Conservation (phyloP, 1,140 invertebrate species). For the Drosophila murphyi region DNA sequence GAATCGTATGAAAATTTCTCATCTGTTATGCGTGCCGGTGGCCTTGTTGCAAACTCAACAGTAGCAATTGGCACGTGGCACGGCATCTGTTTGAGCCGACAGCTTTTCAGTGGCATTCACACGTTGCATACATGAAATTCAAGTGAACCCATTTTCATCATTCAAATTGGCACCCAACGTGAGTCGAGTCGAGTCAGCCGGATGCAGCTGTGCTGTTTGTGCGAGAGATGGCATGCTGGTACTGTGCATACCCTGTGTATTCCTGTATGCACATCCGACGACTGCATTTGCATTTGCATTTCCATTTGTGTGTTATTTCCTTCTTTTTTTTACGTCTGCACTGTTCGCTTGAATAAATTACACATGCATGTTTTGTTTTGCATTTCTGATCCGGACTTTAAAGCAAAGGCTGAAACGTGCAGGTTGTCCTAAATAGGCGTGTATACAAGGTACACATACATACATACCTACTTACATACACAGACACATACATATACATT, state of each 20-base stretch:
- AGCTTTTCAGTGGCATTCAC: slow-evolving; percentile 76
- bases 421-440: slow-evolving; percentile 4
- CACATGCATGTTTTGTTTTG: slow-evolving; percentile 57
- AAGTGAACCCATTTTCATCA: slow-evolving; percentile 63
- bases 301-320: slow-evolving; percentile 52
- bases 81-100: slow-evolving; percentile 55
- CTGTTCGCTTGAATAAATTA: slow-evolving; percentile 75
- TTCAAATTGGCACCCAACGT: not conserved
- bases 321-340: slow-evolving; percentile 27
- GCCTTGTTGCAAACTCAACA: not conserved
- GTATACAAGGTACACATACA: no score
- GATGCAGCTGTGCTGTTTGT: slow-evolving; percentile 10
- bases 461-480: no score
- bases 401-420: slow-evolving; percentile 37
- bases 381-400: slow-evolving; percentile 33
- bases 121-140: slow-evolving; percentile 57
- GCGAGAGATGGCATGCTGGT: slow-evolving; percentile 31
- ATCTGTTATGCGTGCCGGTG: slow-evolving; percentile 38
- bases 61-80: slow-evolving; percentile 23
- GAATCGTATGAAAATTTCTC: slow-evolving; percentile 59
- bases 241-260: slow-evolving; percentile 24
- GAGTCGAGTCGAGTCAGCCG: not conserved
- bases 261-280: not conserved
- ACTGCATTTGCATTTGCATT: slow-evolving; percentile 64
- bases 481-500: no score